Percentiles rank a stretch among this genome's conserved stretches.
Evolutionary conservation across 1,140 invertebrate genomes (phyloP).

Genomic region (Ceratina australensis): DNA sequence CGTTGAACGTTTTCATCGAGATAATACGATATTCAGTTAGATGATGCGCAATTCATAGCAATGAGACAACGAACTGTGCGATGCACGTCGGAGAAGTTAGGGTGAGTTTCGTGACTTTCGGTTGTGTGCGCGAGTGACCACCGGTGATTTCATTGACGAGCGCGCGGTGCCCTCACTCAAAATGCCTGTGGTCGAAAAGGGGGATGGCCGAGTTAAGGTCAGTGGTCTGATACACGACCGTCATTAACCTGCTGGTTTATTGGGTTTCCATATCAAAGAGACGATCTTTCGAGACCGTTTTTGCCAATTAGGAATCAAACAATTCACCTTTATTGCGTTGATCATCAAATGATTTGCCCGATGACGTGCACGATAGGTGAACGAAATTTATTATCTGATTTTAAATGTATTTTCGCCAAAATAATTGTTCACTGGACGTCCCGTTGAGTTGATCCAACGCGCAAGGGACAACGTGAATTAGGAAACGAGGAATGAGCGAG

Average conservation of each 20-base stretch:
- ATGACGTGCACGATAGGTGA: too few species aligned
- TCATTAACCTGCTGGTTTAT: constrained; percentile 44
- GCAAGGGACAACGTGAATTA: too few species aligned
- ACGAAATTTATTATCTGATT: too few species aligned
- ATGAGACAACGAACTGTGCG: neutral
- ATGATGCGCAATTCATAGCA: neutral
- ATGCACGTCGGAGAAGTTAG: neutral
- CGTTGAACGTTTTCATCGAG: constrained; percentile 4
- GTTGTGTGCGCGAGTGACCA: constrained; percentile 26
- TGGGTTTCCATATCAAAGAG: constrained; percentile 36
- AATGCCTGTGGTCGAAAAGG: constrained; percentile 44
- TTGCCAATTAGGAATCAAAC: too few species aligned
- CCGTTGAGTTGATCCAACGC: too few species aligned
- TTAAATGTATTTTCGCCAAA: too few species aligned
- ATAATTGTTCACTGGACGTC: too few species aligned
- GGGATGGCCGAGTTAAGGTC: constrained; percentile 46
- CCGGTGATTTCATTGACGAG: constrained; percentile 47
- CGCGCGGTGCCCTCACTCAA: constrained; percentile 32
- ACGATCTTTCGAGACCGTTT: neutral
- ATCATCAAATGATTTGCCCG: too few species aligned
- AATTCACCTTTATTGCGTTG: too few species aligned
- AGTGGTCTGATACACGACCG: constrained; percentile 44
- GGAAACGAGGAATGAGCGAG: too few species aligned
- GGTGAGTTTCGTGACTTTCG: constrained; percentile 39
- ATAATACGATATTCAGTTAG: constrained; percentile 1